Evolutionary conservation across 2,888 invertebrate genomes (phyloP), one percentile per base, ranked within the genome.

Genomic region (Drosophila tripunctata): DNA sequence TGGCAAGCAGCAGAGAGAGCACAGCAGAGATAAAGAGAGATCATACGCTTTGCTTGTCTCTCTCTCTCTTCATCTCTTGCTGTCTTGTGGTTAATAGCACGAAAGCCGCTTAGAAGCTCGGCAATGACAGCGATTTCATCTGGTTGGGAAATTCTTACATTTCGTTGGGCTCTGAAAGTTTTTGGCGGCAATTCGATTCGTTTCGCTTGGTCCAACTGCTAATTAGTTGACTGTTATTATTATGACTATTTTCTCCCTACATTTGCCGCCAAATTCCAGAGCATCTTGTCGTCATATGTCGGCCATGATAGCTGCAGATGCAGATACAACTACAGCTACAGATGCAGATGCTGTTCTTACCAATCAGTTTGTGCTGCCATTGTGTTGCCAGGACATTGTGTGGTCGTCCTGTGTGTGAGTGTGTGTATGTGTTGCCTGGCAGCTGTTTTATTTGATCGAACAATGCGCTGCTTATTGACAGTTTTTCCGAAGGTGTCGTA

Each of bases 381-480:
- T 62, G 57, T 52, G 47, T 50, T 55, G 38, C 45, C 10, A 45
- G 67, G 52, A 67, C 57, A 67, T 64, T 62, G 66, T 64, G 84
- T 79, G 80, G 69, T 67, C 77, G 55, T 33, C n/a, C n/a, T 38
- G 41, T 58, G 45, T 40, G 45, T 52, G 47, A 12, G 33, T 47
- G 33, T 63, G 55, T 58, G 43, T 72, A 48, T 64, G 52, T 33
- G 35, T 45, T 22, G 50, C 10, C 10, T 66, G 66, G 86, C 86
- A 86, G 81, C 81, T 82, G 81, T 78, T 75, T 75, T 61, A 50
- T 55, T 72, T 40, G 19, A 64, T 58, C 73, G 75, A 86, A 86
- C 81, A 82, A 82, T 86, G 57, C 62, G 69, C 85, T 81, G 73
- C 81, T 83, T 86, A 82, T 82, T 82, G 81, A 86, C 86, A 82